Conservation (phyloP, 2,797 vertebrate genomes). For the Ispidina picta region DNA sequence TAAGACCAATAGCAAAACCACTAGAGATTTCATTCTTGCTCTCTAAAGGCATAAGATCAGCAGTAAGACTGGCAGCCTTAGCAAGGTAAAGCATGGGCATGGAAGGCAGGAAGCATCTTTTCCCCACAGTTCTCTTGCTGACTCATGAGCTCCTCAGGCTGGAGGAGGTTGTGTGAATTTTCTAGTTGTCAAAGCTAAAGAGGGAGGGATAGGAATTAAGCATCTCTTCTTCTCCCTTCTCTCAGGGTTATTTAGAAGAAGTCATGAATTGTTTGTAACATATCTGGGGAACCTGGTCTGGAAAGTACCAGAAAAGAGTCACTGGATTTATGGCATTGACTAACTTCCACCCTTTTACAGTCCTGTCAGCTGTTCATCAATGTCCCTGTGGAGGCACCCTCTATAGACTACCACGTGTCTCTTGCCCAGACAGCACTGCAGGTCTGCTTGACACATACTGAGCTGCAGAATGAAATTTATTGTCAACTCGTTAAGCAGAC, state of each 20-base stretch:
- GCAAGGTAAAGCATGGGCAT: not conserved
- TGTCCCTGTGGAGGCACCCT: slow-evolving; percentile 91
- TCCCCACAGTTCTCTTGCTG: not conserved
- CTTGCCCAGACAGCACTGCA: slow-evolving; percentile 94
- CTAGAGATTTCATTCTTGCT: not conserved
- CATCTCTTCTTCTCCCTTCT: not conserved
- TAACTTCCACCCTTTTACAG: slow-evolving; percentile 70
- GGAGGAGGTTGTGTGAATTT: not conserved
- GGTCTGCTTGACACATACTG: slow-evolving; percentile 91
- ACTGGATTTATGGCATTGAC: not conserved
- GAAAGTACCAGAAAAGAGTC: not conserved
- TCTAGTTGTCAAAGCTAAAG: not conserved
- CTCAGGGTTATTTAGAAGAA: not conserved
- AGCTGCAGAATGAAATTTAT: slow-evolving; percentile 96
- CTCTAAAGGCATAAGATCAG: not conserved
- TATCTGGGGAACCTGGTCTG: not conserved
- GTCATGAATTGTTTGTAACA: not conserved
- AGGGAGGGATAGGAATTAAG: not conserved
- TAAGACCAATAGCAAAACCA: not conserved
- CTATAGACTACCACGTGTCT: slow-evolving; percentile 93
- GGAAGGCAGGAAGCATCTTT: not conserved
- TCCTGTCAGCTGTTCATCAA: slow-evolving; percentile 98
- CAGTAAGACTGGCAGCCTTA: not conserved
- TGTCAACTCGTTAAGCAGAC: slow-evolving; percentile 95
- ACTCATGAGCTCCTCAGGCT: not conserved